Evolutionary conservation across 1,140 invertebrate genomes (phyloP), one percentile per base, ranked within the genome.

Genomic region (Pollicipes pollicipes): DNA sequence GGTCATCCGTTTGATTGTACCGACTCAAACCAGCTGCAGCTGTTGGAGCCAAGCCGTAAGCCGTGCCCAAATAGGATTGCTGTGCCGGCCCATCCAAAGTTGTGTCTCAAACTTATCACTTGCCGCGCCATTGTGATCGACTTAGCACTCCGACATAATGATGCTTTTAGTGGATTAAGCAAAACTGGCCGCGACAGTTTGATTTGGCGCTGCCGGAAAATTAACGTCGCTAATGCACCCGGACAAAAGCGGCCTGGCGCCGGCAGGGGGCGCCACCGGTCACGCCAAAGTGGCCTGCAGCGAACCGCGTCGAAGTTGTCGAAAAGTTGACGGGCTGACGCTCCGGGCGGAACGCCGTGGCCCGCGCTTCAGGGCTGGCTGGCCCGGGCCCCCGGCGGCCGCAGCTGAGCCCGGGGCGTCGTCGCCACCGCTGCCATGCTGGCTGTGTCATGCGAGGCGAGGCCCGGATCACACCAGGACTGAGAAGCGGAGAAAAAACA

Each of bases 91-190:
- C 45, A 58, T 17, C 45, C 45, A 10, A 58, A 58, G 45, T 58
- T 58, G 45, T n/a, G n/a, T 58, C 45, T 24, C 45, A 58, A 58
- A 58, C 45, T 58, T 58, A 58, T 58, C 45, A 58, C 45, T n/a
- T 58, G 45, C 6, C 45, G 8, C 45, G 45, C 45, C 45, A 58
- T 58, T 58, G 45, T 58, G 45, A 58, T 58, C 45, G 45, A 58
- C 45, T 58, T 58, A 58, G 45, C 45, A 21, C 45, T 58, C 10
- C 45, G 45, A 58, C 45, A 58, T 58, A 58, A 58, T 58, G 45
- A 58, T 58, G 45, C 45, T 58, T 58, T 58, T 58, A 58, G 45
- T 58, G 45, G 45, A 58, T 58, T 58, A 58, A 58, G 45, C 45
- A 58, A 58, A 58, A 58, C 45, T 58, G 45, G 45, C 45, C 45